Base-by-base conservation (phyloP, 2,888 invertebrate species). In the Copidosoma aretas region DNA sequence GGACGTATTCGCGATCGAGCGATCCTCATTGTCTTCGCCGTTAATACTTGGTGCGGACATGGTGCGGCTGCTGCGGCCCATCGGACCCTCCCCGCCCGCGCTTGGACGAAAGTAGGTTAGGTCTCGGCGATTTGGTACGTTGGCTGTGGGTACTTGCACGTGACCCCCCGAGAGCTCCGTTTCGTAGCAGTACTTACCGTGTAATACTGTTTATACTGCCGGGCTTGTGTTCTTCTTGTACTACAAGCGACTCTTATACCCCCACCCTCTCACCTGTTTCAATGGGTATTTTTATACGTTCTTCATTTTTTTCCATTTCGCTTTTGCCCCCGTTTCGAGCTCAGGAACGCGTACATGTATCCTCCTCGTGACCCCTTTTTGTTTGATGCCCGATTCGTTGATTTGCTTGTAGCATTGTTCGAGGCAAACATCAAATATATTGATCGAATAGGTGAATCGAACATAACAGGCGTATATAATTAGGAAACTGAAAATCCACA, bases 61-160 rank as follows among this genome's bases (percentile, higher is more conserved):
- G n/a, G n/a, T n/a, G n/a, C n/a, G n/a, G n/a, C n/a, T n/a, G n/a
- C n/a, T n/a, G n/a, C n/a, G n/a, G n/a, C n/a, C 54, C 17, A 39
- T 39, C 51, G 46, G n/a, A 32, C 54, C 14, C 17, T 14, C 43
- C 22, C 12, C 51, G 60, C 39, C 58, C 57, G 64, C 19, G 51
- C 51, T 64, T 60, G 58, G 66, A 51, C 56, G 66, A 70, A 70
- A 66, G 62, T 70, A 56, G 70, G 62, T 68, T 68, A 58, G 39
- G 46, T 43, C 21, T 52, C 51, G 39, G 15, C 15, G 43, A 59
- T 59, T 59, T 59, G 43, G 24, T 59, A 46, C 56, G 12, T n/a
- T n/a, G 32, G 17, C n/a, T 39, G n/a, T 14, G 32, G 32, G 56
- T 39, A 39, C 32, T n/a, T 56, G 32, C 32, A 22, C 22, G 53